Base-by-base conservation (phyloP, 2,888 invertebrate genomes). In the Melieria omissa region DNA sequence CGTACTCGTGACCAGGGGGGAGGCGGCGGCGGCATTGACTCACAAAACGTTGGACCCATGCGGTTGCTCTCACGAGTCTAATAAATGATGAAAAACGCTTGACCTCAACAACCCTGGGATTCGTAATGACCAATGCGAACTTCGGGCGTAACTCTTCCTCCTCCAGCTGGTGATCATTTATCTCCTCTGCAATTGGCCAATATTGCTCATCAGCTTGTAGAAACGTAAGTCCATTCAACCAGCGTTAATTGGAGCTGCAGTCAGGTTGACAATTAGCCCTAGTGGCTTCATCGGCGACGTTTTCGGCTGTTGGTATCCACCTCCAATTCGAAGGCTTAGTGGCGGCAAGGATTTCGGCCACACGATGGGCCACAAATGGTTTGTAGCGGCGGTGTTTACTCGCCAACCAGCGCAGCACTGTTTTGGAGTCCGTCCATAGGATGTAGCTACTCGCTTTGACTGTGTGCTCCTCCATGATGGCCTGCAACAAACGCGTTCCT, bases 271-370 rank as follows among this genome's bases (percentile, higher is more conserved):
- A 57, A 55, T 52, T 63, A 6, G 72, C 47, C 64, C 74, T 72
- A 45, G 76, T 78, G n/a, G 76, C 73, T 60, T 73, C 75, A 72
- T 79, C 79, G n/a, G 79, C 77, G 8, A 74, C 70, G 70, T 80
- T 80, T 12, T 69, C 8, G 52, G 77, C 75, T 0, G 78, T 75
- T n/a, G 79, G 74, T 9, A 80, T 68, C 76, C 78, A 79, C 46
- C 70, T 72, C 78, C 81, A 80, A 60, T 79, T 69, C 49, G 70
- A 70, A 44, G 71, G 46, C 12, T 63, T 29, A 41, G 72, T 72
- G 16, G 69, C 64, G 14, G 75, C 74, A 45, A 69, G 72, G 52
- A 78, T 78, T 57, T 81, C 78, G 0, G 75, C 75, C 44, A 81
- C 62, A 44, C 65, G 41, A 47, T 70, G 73, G 29, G 66, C 65